These are phyloP conservation scores for Ceuthmochares aereus DNA, from an alignment of 2,113 vertebrate species.

Conservation along the genomic window DNA sequence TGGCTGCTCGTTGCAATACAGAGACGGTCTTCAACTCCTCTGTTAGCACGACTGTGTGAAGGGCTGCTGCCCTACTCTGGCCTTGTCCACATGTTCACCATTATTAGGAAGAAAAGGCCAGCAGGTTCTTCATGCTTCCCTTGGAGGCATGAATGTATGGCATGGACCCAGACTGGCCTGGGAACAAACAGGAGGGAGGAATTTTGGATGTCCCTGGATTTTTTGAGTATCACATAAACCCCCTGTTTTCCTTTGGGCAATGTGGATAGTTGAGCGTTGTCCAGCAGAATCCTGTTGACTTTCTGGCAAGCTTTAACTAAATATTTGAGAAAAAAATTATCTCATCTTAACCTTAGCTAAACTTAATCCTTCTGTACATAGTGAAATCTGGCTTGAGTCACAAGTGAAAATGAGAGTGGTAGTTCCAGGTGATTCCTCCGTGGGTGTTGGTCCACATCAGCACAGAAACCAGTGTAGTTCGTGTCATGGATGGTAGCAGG, in stretches of 20 bases:
- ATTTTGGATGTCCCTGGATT: neutral
- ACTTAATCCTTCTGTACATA: conserved; percentile 17
- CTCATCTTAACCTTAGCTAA: neutral
- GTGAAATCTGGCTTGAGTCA: neutral
- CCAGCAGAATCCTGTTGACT: conserved; percentile 30
- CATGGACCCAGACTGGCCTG: neutral
- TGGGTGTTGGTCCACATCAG: neutral
- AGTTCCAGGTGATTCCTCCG: neutral
- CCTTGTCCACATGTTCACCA: neutral
- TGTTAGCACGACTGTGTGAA: neutral
- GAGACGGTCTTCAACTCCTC: neutral
- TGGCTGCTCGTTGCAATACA: neutral
- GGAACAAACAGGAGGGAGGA: neutral
- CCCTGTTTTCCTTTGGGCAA: neutral
- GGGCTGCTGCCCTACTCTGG: neutral
- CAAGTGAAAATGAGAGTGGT: neutral
- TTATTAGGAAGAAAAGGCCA: neutral
- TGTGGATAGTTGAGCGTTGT: neutral
- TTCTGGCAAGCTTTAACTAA: conserved; percentile 9
- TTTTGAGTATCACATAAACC: neutral
- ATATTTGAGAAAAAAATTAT: conserved; percentile 37
- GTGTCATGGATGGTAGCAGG: neutral
- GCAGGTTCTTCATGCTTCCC: neutral
- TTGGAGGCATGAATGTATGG: neutral
- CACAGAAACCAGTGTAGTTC: neutral